These are phyloP conservation scores for Nestor notabilis DNA, from an alignment of 2,113 vertebrate genomes.

Conservation along the genomic window DNA sequence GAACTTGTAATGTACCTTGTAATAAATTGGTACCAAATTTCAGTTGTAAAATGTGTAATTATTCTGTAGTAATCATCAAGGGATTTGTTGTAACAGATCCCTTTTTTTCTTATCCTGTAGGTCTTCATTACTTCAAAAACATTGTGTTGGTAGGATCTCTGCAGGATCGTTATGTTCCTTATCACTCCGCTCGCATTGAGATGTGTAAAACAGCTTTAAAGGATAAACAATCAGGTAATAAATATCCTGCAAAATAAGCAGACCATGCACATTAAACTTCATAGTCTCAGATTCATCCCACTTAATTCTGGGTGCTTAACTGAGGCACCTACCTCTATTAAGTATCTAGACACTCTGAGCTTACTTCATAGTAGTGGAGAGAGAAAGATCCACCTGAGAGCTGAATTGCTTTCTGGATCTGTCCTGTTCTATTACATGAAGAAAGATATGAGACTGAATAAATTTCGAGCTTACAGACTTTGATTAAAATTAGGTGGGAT, in stretches of 20 bases:
- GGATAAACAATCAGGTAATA: slow-evolving; percentile 96
- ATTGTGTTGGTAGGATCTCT: slow-evolving; percentile 95
- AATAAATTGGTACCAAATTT: neutral
- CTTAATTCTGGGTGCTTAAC: neutral
- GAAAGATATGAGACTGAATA: neutral
- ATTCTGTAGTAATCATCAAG: neutral
- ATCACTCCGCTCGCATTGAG: slow-evolving; percentile 97
- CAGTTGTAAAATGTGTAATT: neutral
- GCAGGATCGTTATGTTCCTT: slow-evolving; percentile 98
- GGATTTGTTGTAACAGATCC: neutral
- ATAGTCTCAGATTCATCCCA: neutral
- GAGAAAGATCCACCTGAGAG: neutral
- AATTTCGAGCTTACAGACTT: neutral
- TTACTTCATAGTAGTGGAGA: neutral
- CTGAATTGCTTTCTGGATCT: neutral
- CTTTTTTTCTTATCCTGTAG: slow-evolving; percentile 67
- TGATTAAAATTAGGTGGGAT: neutral
- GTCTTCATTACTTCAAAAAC: slow-evolving; percentile 96
- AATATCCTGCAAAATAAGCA: neutral
- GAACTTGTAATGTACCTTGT: neutral
- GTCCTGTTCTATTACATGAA: neutral
- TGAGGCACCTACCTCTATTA: neutral
- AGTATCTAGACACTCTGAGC: neutral
- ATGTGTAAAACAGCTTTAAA: slow-evolving; percentile 99
- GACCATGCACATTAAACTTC: neutral